Evolutionary conservation across 2,888 invertebrate species (phyloP), one percentile per base, ranked within the genome.

Genomic region (Muschampia staudingeri): DNA sequence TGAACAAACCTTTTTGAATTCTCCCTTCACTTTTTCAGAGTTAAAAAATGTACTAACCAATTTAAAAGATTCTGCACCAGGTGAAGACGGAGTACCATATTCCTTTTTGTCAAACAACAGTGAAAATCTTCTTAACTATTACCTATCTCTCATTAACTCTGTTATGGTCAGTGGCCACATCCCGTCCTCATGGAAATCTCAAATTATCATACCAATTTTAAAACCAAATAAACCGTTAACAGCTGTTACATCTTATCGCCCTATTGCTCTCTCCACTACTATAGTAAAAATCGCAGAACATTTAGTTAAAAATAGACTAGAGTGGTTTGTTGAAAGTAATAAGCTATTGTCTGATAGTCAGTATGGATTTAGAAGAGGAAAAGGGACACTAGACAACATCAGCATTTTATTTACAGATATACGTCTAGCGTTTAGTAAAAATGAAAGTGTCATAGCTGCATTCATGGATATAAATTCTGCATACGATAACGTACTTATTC

Each of bases 61-160:
- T n/a, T 2, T 52, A 7, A 5, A n/a, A 2, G 52, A 52, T 7
- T 52, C 52, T 7, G 5, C 52, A 2, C 52, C 52, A 7, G 52
- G 52, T n/a, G 52, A 52, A 52, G 52, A 52, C 7, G 52, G 52
- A 6, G n/a, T 52, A 52, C 52, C 52, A 52, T 7, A 52, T 52
- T 52, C 7, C 2, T 52, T 7, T 52, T 52, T 52, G 1, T 44
- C 44, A 12, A 44, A 44, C 14, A 44, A 44, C 14, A 44, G 44
- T 44, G 44, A 44, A 2, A 44, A 14, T 12, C 12, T 44, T 14
- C 44, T 44, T 44, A 44, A 44, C 82, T 81, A 56, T 19, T 56
- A 56, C 11, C 19, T 56, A 56, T 9, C n/a, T 19, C 56, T 56
- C 19, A 56, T 56, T 19, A 56, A 56, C 14, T 56, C 56, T 56